phyloP scores from a whole-genome alignment of 2,113 vertebrate species.

The Morone chrysops region DNA sequence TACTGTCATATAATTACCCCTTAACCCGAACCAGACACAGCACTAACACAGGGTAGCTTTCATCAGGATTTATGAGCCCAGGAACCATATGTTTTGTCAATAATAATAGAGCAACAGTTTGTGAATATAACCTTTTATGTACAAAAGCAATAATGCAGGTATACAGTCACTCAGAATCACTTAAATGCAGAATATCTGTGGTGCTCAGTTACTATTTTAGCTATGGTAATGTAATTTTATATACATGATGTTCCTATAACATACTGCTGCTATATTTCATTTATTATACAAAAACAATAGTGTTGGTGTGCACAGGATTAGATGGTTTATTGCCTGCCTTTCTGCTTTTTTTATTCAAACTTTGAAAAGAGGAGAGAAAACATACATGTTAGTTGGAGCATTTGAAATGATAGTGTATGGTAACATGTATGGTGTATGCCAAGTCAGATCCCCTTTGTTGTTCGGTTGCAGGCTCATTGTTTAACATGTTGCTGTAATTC shows the following conservation, averaged over 20 bases:
- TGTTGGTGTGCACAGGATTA: neutral
- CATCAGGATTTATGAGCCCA: conserved; percentile 50
- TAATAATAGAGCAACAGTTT: conserved; percentile 32
- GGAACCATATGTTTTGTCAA: conserved; percentile 51
- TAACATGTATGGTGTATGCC: too few relatives aligned
- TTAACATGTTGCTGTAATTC: conserved; percentile 37
- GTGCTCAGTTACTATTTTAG: neutral
- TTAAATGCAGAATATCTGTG: neutral
- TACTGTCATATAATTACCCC: conserved; percentile 81
- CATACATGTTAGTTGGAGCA: neutral
- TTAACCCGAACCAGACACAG: conserved; percentile 76
- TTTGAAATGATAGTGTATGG: neutral
- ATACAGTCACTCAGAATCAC: neutral
- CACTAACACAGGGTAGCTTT: conserved; percentile 62
- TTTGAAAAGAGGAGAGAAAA: neutral
- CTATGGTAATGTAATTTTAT: neutral
- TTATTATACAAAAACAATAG: neutral
- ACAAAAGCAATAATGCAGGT: neutral
- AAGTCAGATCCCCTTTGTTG: neutral
- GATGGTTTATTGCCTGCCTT: neutral
- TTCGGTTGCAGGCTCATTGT: neutral
- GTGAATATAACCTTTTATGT: conserved; percentile 18
- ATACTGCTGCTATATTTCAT: neutral
- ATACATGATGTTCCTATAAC: neutral
- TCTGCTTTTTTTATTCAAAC: neutral